Evolutionary conservation across 2,888 invertebrate species (phyloP), one percentile per base, ranked within the genome.

Genomic region (Lasioglossum villosulum): DNA sequence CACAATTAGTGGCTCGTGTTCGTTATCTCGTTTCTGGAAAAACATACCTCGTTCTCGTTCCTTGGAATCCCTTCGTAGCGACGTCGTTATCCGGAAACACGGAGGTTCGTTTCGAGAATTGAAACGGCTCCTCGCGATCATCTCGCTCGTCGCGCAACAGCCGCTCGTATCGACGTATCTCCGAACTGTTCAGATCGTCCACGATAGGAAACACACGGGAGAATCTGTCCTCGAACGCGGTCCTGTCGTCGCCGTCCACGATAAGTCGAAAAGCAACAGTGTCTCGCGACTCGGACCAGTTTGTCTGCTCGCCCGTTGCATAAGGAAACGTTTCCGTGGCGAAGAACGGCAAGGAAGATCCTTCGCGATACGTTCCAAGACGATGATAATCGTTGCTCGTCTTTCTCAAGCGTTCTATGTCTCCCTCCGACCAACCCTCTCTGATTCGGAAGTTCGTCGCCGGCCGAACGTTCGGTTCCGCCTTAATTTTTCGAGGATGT

Each of bases 171-270:
- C 0, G 34, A 2, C 75, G 37, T 16, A 83, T 66, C 10, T 80
- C 83, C 5, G 14, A n/a, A 30, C 76, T 73, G 37, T 76, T 73
- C 8, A 80, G 23, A 68, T 83, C 83, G 52, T 83, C 83, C 52
- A 10, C 66, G 30, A 83, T 76, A 3, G 73, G 72, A 27, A 76
- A 56, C 2, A 75, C 48, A 42, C 27, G 52, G 2, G 68, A 39
- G 23, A 34, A 63, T 66, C 12, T 16, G 4, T 16, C 39, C 23
- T 30, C 19, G n/a, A 37, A n/a, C 6, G 37, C 23, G 4, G 27
- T 10, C 30, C 48, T 23, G 16, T 30, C 16, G 27, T 59, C 59
- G 14, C 37, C 23, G 23, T 23, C 0, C 1, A 23, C 8, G 23
- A 52, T 52, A 3, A 52, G 23, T 23, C 52, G 23, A 23, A 52